These are phyloP conservation scores for Ectemnius lituratus DNA, from an alignment of 2,888 invertebrate species.

Conservation along the genomic window DNA sequence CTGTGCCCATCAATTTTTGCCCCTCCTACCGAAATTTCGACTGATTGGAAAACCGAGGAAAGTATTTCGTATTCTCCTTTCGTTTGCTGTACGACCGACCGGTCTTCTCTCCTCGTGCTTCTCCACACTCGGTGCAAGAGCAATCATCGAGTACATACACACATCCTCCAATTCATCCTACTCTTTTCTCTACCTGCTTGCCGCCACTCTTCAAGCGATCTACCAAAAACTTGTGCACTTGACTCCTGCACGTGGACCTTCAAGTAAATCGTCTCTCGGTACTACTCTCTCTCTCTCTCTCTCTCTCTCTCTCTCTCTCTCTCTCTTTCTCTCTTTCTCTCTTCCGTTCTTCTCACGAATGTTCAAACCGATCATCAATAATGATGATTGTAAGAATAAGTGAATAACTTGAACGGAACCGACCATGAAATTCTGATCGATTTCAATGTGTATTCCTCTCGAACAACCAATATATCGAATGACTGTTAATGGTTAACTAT, in stretches of 20 bases:
- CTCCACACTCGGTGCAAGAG: too few relatives aligned
- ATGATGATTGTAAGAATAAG: too few relatives aligned
- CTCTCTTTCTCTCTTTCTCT: too few relatives aligned
- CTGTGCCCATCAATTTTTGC: background rate
- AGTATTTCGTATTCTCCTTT: constrained; percentile 6
- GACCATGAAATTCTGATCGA: background rate
- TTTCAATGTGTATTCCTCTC: background rate
- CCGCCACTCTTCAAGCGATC: background rate
- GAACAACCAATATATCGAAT: background rate
- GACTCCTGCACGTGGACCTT: background rate
- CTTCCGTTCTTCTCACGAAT: too few relatives aligned
- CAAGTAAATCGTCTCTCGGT: constrained; percentile 6
- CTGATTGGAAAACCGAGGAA: background rate
- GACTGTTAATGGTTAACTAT: too few relatives aligned
- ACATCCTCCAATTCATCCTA: too few relatives aligned
- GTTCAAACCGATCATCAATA: background rate
- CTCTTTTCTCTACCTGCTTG: too few relatives aligned
- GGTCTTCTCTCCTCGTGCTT: background rate
- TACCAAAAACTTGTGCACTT: constrained; percentile 1
- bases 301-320: too few relatives aligned
- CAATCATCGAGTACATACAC: too few relatives aligned
- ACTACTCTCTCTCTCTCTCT: background rate
- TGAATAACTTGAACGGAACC: background rate
- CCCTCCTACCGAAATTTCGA: background rate
- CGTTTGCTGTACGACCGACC: background rate